Conservation (phyloP, 1,140 invertebrate genomes). For the Zaprionus ornatus region DNA sequence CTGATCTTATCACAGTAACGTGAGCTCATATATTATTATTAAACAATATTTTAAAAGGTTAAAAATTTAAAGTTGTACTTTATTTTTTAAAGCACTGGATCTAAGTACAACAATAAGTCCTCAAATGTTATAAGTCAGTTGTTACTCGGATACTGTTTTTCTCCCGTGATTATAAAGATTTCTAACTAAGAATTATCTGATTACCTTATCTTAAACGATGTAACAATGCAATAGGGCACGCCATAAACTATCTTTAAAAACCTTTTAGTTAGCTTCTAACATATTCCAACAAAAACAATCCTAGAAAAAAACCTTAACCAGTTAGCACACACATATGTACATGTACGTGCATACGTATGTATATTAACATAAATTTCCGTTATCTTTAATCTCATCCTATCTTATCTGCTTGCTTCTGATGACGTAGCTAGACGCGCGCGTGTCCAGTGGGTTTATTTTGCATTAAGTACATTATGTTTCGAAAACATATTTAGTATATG, state of each 20-base stretch:
- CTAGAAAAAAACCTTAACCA: constrained; percentile 4
- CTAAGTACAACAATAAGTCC: too few species aligned
- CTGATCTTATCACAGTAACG: too few species aligned
- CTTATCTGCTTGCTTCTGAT: constrained; percentile 42
- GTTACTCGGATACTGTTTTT: too few species aligned
- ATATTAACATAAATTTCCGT: background rate
- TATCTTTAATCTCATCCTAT: constrained; percentile 19
- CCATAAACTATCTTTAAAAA: background rate
- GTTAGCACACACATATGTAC: constrained; percentile 6
- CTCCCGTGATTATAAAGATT: background rate
- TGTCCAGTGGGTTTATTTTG: constrained; percentile 31
- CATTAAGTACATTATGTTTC: background rate
- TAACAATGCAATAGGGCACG: background rate
- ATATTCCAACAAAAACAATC: constrained; percentile 25
- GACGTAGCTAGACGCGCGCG: constrained; percentile 56
- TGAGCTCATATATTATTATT: too few species aligned
- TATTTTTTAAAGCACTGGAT: too few species aligned
- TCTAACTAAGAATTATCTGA: background rate
- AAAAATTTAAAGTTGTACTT: too few species aligned
- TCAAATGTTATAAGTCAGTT: too few species aligned
- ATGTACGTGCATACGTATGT: too few species aligned
- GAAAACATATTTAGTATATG: constrained; percentile 29
- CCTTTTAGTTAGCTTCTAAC: background rate
- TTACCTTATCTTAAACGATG: background rate
- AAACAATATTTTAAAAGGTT: too few species aligned